Evolutionary conservation across 2,797 vertebrate genomes (phyloP).

Genomic region (Acipenser ruthenus): DNA sequence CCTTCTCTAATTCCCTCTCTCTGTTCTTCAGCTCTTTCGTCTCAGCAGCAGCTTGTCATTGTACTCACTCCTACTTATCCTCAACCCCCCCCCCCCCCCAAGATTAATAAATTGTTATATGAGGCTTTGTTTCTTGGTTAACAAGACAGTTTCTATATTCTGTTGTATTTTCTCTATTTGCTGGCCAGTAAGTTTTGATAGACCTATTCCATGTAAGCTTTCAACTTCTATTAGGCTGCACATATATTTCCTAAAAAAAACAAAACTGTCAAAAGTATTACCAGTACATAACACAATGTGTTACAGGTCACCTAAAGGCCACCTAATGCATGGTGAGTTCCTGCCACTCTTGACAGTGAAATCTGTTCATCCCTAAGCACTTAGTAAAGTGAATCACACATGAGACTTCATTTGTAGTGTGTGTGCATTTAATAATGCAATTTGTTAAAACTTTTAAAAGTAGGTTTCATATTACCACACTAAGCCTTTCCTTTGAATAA

Average conservation of each 20-base stretch:
- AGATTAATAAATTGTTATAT: no score
- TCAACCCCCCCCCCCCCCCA: no score
- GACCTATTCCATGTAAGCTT: no score
- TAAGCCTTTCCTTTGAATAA: slow-evolving; percentile 9
- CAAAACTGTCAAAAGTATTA: background rate
- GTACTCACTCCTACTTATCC: no score
- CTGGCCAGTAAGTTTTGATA: no score
- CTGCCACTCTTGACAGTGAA: slow-evolving; percentile 2
- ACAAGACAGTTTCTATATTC: no score
- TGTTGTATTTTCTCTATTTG: no score
- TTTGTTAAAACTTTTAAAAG: background rate
- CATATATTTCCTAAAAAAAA: background rate
- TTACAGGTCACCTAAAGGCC: background rate
- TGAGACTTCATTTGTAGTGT: slow-evolving; percentile 14
- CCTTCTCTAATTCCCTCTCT: no score
- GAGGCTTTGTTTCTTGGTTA: no score
- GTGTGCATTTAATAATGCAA: background rate
- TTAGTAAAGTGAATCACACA: slow-evolving; percentile 3
- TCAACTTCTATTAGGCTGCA: no score
- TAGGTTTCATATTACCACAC: background rate
- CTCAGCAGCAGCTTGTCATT: no score
- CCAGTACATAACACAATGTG: background rate
- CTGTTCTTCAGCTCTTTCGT: no score
- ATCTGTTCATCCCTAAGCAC: slow-evolving; percentile 1
- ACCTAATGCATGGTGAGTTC: background rate